These are phyloP conservation scores for Eumeta japonica DNA, from an alignment of 1,140 invertebrate genomes.

Conservation along the genomic window DNA sequence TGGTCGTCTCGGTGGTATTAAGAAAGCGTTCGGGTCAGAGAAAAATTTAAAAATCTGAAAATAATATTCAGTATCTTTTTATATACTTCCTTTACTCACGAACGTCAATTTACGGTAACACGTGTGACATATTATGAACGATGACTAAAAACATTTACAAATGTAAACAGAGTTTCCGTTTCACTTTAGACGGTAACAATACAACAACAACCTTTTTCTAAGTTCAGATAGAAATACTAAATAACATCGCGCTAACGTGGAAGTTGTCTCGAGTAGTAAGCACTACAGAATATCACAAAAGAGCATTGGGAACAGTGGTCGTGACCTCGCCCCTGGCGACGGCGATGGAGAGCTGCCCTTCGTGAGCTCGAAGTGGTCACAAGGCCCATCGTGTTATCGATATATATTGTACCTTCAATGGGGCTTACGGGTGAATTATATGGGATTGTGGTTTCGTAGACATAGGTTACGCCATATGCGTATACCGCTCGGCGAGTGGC, in stretches of 20 bases:
- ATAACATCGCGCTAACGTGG: slow-evolving; percentile 43
- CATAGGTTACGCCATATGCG: too few relatives aligned
- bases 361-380: not conserved
- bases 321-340: slow-evolving; percentile 15
- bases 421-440: too few relatives aligned
- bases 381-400: too few relatives aligned
- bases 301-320: slow-evolving; percentile 23
- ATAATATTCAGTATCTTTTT: slow-evolving; percentile 55
- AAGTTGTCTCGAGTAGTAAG: slow-evolving; percentile 42
- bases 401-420: too few relatives aligned
- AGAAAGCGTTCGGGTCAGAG: slow-evolving; percentile 50
- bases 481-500: too few relatives aligned
- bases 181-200: slow-evolving; percentile 39
- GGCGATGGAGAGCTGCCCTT: not conserved
- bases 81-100: slow-evolving; percentile 46
- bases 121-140: slow-evolving; percentile 42
- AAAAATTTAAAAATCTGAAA: slow-evolving; percentile 58
- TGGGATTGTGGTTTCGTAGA: too few relatives aligned
- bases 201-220: slow-evolving; percentile 21
- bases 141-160: slow-evolving; percentile 39
- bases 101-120: too few relatives aligned
- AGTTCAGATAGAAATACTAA: slow-evolving; percentile 44
- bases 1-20: too few relatives aligned
- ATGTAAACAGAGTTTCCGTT: slow-evolving; percentile 37
- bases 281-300: slow-evolving; percentile 53